These are phyloP conservation scores for Amblyraja radiata DNA, from an alignment of 2,797 vertebrate species.

Conservation along the genomic window DNA sequence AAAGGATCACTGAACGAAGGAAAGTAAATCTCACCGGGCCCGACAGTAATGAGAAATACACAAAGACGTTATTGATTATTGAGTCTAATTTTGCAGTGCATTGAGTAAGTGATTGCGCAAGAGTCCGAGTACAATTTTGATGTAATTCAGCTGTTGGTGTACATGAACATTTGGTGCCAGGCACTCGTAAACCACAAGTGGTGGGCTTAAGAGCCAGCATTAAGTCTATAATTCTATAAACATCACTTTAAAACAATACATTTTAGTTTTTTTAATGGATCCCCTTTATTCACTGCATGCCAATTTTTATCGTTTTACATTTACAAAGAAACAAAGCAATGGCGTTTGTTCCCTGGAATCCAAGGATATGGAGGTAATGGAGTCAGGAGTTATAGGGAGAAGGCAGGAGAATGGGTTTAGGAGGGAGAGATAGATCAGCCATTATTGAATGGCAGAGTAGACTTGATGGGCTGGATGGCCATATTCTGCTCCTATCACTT, in stretches of 20 bases:
- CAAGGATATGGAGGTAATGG: too few species aligned
- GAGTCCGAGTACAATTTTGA: slow-evolving; percentile 31
- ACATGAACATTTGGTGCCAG: slow-evolving; percentile 43
- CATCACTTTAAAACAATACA: slow-evolving; percentile 26
- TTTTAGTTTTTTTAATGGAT: too few species aligned
- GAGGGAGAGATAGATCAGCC: too few species aligned
- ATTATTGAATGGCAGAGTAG: too few species aligned
- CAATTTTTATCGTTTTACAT: not conserved
- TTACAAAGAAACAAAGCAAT: too few species aligned
- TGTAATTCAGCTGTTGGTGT: slow-evolving; percentile 40
- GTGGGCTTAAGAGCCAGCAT: slow-evolving; percentile 43
- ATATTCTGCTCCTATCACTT: too few species aligned
- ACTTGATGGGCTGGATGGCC: too few species aligned
- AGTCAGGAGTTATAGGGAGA: too few species aligned
- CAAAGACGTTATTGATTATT: slow-evolving; percentile 48
- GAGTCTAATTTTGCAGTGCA: slow-evolving; percentile 43
- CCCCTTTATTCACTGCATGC: too few species aligned
- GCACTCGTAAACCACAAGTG: slow-evolving; percentile 39
- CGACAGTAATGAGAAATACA: slow-evolving; percentile 46
- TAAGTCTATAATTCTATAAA: slow-evolving; percentile 45
- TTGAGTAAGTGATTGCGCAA: slow-evolving; percentile 49
- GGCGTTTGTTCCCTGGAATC: too few species aligned
- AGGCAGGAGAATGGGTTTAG: too few species aligned
- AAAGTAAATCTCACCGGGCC: slow-evolving; percentile 43
- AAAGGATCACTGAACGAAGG: not conserved